Percentiles rank a stretch among this genome's conserved stretches.
phyloP scores from a whole-genome alignment of 1,140 invertebrate genomes.

The Aricia agestis region DNA sequence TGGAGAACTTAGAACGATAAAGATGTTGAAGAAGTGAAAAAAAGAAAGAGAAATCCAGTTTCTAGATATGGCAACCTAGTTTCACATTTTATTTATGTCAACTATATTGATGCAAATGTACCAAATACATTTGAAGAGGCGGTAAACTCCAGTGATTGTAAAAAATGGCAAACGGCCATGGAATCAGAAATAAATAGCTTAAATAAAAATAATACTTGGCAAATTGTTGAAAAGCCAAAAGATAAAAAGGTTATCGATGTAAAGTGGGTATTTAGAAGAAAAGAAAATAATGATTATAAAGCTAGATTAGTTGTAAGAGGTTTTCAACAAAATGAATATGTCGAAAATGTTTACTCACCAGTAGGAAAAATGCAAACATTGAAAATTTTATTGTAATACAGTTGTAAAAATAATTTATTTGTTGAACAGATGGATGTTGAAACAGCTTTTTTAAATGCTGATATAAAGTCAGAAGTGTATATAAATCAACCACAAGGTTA shows the following conservation, averaged over 20 bases:
- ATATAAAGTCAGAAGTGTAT: conserved; percentile 44
- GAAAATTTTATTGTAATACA: conserved; percentile 43
- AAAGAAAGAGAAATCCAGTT: too few species aligned
- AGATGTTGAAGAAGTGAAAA: too few species aligned
- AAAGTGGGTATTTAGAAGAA: conserved; percentile 35
- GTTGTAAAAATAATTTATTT: conserved; percentile 38
- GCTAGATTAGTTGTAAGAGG: conserved; percentile 35
- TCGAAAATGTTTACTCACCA: conserved; percentile 45
- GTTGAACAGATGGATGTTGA: conserved; percentile 36
- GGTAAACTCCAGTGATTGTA: conserved; percentile 35
- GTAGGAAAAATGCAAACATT: conserved; percentile 43
- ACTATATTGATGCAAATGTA: conserved; percentile 45
- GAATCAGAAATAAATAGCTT: conserved; percentile 45
- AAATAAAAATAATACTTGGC: conserved; percentile 50
- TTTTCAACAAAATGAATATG: conserved; percentile 33
- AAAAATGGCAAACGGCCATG: conserved; percentile 46
- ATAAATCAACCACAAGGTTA: conserved; percentile 58
- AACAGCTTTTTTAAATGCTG: too few species aligned
- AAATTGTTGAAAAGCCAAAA: conserved; percentile 35
- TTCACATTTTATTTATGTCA: conserved; percentile 45
- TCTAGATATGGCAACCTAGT: conserved; percentile 17
- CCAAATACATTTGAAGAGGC: conserved; percentile 49
- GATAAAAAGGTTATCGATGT: conserved; percentile 39
- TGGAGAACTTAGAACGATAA: too few species aligned
- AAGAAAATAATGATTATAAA: conserved; percentile 41